A percentile compares a stretch with the other conserved stretches of the same genome.
phyloP scores from a whole-genome alignment of 2,888 invertebrate genomes.

The Caenorhabditis sp. region DNA sequence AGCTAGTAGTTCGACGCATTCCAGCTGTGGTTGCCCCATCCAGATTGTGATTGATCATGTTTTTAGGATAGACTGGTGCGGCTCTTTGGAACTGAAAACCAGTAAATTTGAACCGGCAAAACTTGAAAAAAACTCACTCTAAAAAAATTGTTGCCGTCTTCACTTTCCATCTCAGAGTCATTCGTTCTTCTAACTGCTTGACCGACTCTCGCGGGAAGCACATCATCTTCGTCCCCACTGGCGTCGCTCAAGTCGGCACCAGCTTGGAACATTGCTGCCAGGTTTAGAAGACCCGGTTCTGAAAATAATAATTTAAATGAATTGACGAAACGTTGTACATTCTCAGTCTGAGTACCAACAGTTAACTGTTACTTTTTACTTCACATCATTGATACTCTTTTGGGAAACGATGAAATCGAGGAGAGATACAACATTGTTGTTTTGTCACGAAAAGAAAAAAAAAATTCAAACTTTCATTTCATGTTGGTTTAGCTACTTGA shows the following conservation, averaged over 20 bases:
- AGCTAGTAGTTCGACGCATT: conserved; percentile 62
- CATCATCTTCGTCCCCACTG: conserved; percentile 62
- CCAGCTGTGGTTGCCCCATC: conserved; percentile 28
- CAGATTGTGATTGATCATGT: conserved; percentile 40
- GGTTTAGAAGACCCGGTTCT: conserved; percentile 56
- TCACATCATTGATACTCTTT: not conserved
- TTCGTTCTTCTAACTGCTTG: conserved; percentile 44
- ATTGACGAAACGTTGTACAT: too few species aligned
- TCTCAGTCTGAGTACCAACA: not conserved
- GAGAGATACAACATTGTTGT: conserved; percentile 2
- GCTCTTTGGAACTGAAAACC: conserved; percentile 47
- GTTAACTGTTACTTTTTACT: not conserved
- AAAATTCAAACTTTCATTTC: conserved; percentile 41
- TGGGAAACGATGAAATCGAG: not conserved
- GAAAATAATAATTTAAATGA: not conserved
- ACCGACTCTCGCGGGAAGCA: conserved; percentile 55
- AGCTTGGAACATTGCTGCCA: conserved; percentile 61
- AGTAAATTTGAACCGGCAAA: not conserved
- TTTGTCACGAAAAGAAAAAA: conserved; percentile 6
- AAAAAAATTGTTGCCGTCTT: conserved; percentile 53
- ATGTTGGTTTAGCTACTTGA: conserved; percentile 38
- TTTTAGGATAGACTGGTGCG: conserved; percentile 54
- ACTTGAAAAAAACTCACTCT: conserved; percentile 10
- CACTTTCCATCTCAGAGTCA: conserved; percentile 48
- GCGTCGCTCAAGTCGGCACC: conserved; percentile 60